Evolutionary conservation across 2,888 invertebrate genomes (phyloP).

Genomic region (Drosophila nigricruria): DNA sequence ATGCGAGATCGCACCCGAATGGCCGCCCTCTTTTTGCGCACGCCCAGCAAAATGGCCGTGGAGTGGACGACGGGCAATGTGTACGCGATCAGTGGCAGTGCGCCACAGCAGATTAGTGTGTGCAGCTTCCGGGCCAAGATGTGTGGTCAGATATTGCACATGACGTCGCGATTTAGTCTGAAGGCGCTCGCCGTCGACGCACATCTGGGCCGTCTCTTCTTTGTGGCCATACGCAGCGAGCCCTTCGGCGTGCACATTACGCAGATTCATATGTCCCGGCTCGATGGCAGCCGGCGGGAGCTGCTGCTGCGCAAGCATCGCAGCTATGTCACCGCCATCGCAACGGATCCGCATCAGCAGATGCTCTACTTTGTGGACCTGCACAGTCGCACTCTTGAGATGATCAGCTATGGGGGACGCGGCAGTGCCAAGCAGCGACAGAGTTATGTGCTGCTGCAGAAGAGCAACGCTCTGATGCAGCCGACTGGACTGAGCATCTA

Average conservation of each 20-base stretch:
- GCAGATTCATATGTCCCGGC: conserved; percentile 86
- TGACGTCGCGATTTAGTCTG: conserved; percentile 86
- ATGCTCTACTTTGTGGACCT: conserved; percentile 92
- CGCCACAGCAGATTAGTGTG: conserved; percentile 85
- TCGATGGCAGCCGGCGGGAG: conserved; percentile 86
- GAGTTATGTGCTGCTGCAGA: conserved; percentile 85
- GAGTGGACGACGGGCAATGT: conserved; percentile 90
- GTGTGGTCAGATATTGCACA: conserved; percentile 87
- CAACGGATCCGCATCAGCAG: conserved; percentile 86
- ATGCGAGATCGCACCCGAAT: conserved; percentile 65
- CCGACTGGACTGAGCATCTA: conserved; percentile 90
- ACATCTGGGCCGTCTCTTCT: conserved; percentile 87
- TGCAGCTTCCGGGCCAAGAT: conserved; percentile 87
- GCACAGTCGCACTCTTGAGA: conserved; percentile 86
- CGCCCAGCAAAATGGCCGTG: conserved; percentile 87
- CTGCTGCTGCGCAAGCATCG: conserved; percentile 84
- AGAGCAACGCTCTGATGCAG: conserved; percentile 86
- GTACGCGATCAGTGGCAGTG: conserved; percentile 87
- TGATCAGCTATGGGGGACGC: conserved; percentile 84
- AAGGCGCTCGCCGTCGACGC: conserved; percentile 89
- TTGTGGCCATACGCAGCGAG: conserved; percentile 86
- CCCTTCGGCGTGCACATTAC: conserved; percentile 85
- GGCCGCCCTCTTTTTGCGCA: conserved; percentile 83
- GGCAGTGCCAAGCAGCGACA: conserved; percentile 8
- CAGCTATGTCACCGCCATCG: conserved; percentile 85